These are phyloP conservation scores for Clinocottus analis DNA, from an alignment of 2,113 vertebrate genomes.

Conservation along the genomic window DNA sequence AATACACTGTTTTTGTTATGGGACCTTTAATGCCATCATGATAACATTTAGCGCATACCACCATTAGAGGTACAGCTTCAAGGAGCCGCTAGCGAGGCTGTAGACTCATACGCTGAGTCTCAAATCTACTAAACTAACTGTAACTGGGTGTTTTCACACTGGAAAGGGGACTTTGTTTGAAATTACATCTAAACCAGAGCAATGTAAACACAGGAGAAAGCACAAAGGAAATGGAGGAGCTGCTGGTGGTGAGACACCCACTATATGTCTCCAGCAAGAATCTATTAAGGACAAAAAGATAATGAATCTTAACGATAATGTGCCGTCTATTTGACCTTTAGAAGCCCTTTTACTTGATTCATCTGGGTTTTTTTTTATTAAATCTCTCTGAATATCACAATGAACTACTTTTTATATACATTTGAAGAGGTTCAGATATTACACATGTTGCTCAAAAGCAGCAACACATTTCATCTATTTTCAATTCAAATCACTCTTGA, in stretches of 20 bases:
- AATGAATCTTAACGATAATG: neutral
- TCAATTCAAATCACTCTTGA: neutral
- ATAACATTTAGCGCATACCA: neutral
- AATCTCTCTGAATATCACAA: neutral
- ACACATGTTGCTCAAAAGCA: neutral
- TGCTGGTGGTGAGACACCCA: neutral
- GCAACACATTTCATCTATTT: neutral
- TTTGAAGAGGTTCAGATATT: neutral
- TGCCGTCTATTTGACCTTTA: neutral
- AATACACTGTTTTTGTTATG: neutral
- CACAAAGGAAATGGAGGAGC: neutral
- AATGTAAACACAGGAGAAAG: neutral
- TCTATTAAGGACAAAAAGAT: neutral
- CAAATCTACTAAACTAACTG: neutral
- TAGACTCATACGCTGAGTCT: neutral
- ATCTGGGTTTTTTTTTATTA: neutral
- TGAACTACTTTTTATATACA: neutral
- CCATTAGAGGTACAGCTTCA: neutral
- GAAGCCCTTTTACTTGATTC: neutral
- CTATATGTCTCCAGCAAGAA: neutral
- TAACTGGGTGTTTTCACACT: too few species aligned
- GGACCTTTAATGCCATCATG: neutral
- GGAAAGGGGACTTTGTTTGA: neutral
- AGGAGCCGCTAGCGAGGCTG: neutral
- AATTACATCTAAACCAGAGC: neutral